These are phyloP conservation scores for Acrobeloides nanus DNA, from an alignment of 2,888 invertebrate species.

Conservation along the genomic window DNA sequence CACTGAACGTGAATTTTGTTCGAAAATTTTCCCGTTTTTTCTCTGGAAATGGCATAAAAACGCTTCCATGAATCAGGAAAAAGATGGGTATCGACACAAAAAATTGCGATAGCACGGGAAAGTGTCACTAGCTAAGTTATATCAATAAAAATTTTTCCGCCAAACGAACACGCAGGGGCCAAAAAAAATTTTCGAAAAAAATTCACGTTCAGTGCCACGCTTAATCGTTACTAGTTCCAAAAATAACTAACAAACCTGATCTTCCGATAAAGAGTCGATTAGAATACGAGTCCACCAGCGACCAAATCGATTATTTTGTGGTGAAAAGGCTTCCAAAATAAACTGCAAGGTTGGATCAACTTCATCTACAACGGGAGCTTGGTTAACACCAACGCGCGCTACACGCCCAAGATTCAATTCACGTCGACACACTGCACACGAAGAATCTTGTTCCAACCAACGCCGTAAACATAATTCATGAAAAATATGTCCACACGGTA, in stretches of 20 bases:
- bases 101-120: too few relatives aligned
- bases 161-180: too few relatives aligned
- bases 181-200: too few relatives aligned
- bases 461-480: constrained; percentile 25
- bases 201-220: too few relatives aligned
- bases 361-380: constrained; percentile 16
- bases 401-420: constrained; percentile 21
- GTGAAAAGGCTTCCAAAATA: constrained; percentile 19
- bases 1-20: too few relatives aligned
- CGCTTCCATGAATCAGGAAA: too few relatives aligned
- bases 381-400: constrained; percentile 9
- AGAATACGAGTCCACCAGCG: constrained; percentile 18
- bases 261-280: constrained; percentile 20
- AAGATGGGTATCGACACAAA: too few relatives aligned
- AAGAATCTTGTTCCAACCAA: constrained; percentile 28
- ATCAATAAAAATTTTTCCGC: too few relatives aligned
- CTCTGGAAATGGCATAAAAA: too few relatives aligned
- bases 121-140: too few relatives aligned
- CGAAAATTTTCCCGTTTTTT: too few relatives aligned
- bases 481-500: constrained; percentile 29
- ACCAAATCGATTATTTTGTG: constrained; percentile 20
- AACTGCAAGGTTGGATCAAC: constrained; percentile 23
- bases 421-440: constrained; percentile 26
- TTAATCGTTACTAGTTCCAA: neutral
- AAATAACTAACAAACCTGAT: constrained; percentile 12